Percentiles rank a stretch among this genome's conserved stretches.
Conservation (phyloP, 2,113 vertebrate genomes). For the Triplophysa dalaica region DNA sequence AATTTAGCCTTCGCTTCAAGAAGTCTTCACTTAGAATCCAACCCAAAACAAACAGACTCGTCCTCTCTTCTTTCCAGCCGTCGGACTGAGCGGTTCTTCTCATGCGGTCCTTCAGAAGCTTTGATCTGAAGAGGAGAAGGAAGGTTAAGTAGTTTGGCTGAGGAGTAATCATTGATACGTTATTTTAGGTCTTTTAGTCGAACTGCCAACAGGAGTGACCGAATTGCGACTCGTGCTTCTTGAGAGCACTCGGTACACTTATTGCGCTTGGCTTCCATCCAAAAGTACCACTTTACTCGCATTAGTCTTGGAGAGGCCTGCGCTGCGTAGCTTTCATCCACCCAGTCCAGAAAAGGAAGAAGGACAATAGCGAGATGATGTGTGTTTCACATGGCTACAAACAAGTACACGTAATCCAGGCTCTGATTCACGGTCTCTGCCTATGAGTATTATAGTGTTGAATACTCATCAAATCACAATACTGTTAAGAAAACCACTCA, state of each 20-base stretch:
- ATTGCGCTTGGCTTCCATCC: constrained; percentile 14
- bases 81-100: constrained; percentile 23
- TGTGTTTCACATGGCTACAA: background rate
- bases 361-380: constrained; percentile 2
- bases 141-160: constrained; percentile 41
- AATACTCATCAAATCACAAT: no score
- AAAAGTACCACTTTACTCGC: constrained; percentile 23
- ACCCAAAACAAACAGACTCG: constrained; percentile 32
- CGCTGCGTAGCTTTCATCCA: constrained; percentile 37
- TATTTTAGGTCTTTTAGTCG: constrained; percentile 30
- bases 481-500: no score
- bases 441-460: no score
- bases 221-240: constrained; percentile 24
- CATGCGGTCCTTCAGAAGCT: constrained; percentile 17
- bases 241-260: constrained; percentile 28
- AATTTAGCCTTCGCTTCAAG: constrained; percentile 42
- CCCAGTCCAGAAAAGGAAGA: constrained; percentile 15
- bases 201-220: background rate
- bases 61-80: constrained; percentile 19
- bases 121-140: constrained; percentile 39
- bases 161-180: constrained; percentile 35
- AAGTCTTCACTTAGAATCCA: constrained; percentile 32
- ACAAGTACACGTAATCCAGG: background rate
- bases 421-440: no score
- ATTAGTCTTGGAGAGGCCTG: constrained; percentile 8